phyloP scores from a whole-genome alignment of 1,140 invertebrate genomes.

The Pseudomyrmex sp. region DNA sequence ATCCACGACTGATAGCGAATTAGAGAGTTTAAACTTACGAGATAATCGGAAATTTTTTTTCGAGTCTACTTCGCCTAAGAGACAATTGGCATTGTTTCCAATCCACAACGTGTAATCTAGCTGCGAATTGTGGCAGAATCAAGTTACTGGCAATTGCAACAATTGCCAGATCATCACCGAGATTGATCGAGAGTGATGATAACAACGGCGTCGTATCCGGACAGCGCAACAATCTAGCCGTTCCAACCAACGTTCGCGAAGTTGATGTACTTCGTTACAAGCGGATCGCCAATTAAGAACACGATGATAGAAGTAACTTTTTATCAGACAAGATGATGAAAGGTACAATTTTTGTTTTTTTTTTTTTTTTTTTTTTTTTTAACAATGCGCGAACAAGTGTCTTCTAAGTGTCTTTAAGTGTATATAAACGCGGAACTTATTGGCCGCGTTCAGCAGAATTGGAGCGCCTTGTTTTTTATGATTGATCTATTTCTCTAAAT shows the following conservation, averaged over 20 bases:
- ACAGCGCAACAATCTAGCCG: conserved; percentile 98
- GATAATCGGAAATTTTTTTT: background rate
- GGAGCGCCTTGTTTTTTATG: no score
- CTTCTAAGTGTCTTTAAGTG: background rate
- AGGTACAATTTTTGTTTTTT: background rate
- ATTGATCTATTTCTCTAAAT: background rate
- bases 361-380: no score
- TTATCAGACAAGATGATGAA: conserved; percentile 2
- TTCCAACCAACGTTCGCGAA: conserved; percentile 99
- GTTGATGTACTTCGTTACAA: conserved; percentile 88
- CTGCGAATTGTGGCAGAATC: background rate
- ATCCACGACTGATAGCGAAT: no score
- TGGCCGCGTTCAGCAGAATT: no score
- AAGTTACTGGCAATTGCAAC: conserved; percentile 2
- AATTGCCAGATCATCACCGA: background rate
- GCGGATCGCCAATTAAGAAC: conserved; percentile 15
- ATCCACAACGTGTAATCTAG: background rate
- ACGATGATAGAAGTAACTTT: conserved; percentile 27
- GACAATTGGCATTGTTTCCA: background rate
- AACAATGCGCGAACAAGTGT: background rate
- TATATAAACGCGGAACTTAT: no score
- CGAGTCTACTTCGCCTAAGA: background rate
- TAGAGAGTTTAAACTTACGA: no score
- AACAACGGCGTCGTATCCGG: conserved; percentile 84
- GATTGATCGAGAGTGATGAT: conserved; percentile 8